phyloP scores from a whole-genome alignment of 1,140 invertebrate genomes.

The Trichomalopsis sarcophagae region DNA sequence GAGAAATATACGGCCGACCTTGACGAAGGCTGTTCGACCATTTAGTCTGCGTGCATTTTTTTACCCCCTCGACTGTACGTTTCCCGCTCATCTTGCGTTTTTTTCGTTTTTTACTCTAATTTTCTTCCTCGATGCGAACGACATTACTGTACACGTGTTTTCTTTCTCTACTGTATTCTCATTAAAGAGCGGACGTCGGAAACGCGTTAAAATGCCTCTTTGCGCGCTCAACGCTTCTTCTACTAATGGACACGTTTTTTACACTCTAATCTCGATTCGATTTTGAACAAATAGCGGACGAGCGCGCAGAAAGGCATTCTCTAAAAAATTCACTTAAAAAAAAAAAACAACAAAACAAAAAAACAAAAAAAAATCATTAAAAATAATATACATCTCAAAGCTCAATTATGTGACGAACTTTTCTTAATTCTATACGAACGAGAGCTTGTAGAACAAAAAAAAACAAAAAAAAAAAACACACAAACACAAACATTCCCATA shows the following conservation, averaged over 20 bases:
- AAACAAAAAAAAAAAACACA: neutral
- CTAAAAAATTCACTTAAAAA: neutral
- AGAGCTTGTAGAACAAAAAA: too few species aligned
- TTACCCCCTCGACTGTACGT: neutral
- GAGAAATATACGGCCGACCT: conserved; percentile 46
- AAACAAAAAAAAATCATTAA: neutral
- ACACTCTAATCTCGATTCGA: neutral
- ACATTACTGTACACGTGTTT: neutral
- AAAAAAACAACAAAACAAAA: neutral
- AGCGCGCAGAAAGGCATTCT: neutral
- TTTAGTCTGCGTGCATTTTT: conserved; percentile 34
- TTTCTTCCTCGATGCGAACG: neutral
- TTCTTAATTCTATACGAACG: neutral
- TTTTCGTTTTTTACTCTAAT: neutral
- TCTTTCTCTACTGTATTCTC: neutral
- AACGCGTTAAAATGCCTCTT: neutral
- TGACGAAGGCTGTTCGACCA: conserved; percentile 43
- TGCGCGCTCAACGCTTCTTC: neutral
- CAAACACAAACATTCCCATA: conserved; percentile 14
- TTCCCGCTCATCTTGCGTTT: neutral
- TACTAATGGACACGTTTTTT: neutral
- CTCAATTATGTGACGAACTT: neutral
- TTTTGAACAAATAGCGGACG: neutral
- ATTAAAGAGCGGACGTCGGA: neutral
- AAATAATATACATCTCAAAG: neutral